Percentiles rank a stretch among this genome's conserved stretches.
phyloP scores from a whole-genome alignment of 2,113 vertebrate species.

The Clarias macrocephalus region DNA sequence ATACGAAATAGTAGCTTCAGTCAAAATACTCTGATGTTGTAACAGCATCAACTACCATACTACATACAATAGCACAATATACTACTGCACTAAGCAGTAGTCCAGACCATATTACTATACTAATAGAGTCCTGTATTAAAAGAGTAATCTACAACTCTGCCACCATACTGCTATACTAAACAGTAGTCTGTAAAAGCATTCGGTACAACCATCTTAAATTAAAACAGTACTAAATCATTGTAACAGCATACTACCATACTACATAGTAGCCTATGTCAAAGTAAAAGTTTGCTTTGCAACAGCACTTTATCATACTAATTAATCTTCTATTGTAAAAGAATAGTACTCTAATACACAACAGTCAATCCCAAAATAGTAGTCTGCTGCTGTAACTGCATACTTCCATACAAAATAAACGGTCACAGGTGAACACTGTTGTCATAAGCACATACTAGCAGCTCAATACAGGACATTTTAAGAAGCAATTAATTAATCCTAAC shows the following conservation, averaged over 20 bases:
- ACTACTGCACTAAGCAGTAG: too few relatives aligned
- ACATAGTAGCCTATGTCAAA: background rate
- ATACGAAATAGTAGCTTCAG: background rate
- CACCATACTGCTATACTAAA: too few relatives aligned
- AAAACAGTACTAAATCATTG: background rate
- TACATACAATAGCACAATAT: too few relatives aligned
- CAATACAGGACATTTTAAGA: background rate
- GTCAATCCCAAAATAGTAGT: background rate
- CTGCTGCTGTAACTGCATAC: background rate
- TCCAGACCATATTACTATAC: background rate
- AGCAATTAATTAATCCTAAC: too few relatives aligned
- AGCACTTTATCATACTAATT: background rate
- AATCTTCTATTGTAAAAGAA: background rate
- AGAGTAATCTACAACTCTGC: too few relatives aligned
- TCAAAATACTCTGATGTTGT: background rate
- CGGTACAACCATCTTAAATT: too few relatives aligned
- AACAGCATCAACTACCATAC: too few relatives aligned
- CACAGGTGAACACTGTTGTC: background rate
- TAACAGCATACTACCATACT: background rate
- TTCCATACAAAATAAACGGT: background rate
- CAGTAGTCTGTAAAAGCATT: too few relatives aligned
- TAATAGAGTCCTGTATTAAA: too few relatives aligned
- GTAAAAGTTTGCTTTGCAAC: background rate
- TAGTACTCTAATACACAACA: background rate
- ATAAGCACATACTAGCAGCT: background rate